These are phyloP conservation scores for Atrina japonica DNA, from an alignment of 2,888 invertebrate genomes.

Conservation along the genomic window DNA sequence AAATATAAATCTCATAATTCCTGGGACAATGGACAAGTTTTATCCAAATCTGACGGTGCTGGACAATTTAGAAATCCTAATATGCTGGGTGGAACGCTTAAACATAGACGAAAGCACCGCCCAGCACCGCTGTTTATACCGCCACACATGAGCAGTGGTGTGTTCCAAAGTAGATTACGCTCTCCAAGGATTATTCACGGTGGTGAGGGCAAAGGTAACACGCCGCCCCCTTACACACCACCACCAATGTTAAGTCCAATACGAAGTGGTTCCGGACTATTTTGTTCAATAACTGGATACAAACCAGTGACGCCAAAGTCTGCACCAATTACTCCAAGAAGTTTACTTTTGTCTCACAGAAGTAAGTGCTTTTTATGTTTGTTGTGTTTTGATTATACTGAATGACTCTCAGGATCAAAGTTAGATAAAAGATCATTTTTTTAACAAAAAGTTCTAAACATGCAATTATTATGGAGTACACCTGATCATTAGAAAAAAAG, in stretches of 20 bases:
- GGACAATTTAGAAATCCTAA: conserved; percentile 91
- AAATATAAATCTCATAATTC: conserved; percentile 54
- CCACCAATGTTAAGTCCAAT: conserved; percentile 96
- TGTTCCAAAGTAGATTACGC: conserved; percentile 83
- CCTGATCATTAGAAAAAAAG: too few relatives aligned
- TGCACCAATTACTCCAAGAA: conserved; percentile 75
- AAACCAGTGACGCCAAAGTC: conserved; percentile 74
- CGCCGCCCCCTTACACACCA: conserved; percentile 90
- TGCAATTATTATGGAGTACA: too few relatives aligned
- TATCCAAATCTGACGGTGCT: conserved; percentile 84
- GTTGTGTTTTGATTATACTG: too few relatives aligned
- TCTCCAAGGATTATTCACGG: conserved; percentile 80
- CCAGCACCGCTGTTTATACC: conserved; percentile 82
- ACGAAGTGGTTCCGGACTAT: conserved; percentile 92
- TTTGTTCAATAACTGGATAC: conserved; percentile 82
- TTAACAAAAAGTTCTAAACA: too few relatives aligned
- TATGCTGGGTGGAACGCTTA: conserved; percentile 82
- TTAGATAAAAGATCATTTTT: not conserved
- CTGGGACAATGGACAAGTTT: conserved; percentile 61
- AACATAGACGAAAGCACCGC: conserved; percentile 78
- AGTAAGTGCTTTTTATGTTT: conserved; percentile 20
- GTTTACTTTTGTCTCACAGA: conserved; percentile 33
- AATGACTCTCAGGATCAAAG: not conserved
- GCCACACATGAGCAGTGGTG: conserved; percentile 80
- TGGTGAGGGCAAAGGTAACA: conserved; percentile 62